Percentiles rank a stretch among this genome's conserved stretches.
phyloP scores from a whole-genome alignment of 2,797 vertebrate species.

The Cheirogaleus major region DNA sequence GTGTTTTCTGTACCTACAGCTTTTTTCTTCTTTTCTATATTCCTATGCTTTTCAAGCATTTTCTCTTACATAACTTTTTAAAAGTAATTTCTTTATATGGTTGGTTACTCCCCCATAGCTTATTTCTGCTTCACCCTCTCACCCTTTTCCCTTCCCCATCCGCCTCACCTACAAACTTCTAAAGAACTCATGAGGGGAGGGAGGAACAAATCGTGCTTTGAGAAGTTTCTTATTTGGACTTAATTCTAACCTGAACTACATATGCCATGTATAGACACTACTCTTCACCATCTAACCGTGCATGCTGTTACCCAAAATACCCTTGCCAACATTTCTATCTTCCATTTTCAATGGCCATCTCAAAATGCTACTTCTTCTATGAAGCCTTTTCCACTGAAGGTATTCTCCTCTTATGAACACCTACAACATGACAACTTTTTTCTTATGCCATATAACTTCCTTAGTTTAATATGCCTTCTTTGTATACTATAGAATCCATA shows the following conservation, averaged over 20 bases:
- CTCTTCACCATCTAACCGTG: neutral
- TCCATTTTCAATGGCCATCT: neutral
- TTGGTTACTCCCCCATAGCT: neutral
- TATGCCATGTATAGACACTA: neutral
- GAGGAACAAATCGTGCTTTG: neutral
- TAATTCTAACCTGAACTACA: slow-evolving; percentile 10
- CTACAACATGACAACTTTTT: neutral
- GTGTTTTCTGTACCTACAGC: neutral
- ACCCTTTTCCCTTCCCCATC: neutral
- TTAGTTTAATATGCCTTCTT: neutral
- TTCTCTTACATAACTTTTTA: neutral
- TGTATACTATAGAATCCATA: neutral
- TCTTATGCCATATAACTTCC: neutral
- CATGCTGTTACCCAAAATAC: neutral
- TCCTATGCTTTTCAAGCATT: neutral
- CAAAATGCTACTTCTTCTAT: neutral
- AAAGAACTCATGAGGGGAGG: neutral
- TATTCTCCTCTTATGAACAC: neutral
- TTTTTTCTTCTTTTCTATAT: neutral
- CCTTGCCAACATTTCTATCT: neutral
- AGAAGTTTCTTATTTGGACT: neutral
- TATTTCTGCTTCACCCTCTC: neutral
- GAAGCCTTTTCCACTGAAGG: neutral
- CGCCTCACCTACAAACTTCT: neutral
- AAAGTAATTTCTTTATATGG: neutral